phyloP scores from a whole-genome alignment of 1,140 invertebrate species.

The Drosophila orena region DNA sequence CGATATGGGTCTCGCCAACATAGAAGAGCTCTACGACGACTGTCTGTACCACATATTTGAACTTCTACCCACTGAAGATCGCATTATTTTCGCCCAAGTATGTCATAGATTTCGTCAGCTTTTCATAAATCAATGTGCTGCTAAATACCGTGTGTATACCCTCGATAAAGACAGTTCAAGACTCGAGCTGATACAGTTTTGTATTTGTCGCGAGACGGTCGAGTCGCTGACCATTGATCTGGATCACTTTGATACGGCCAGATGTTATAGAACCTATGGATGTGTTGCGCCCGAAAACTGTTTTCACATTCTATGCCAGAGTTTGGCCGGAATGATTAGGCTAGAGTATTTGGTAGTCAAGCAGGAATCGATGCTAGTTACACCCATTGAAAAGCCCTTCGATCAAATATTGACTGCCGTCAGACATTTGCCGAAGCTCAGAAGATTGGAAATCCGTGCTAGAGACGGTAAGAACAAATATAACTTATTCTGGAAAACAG shows the following conservation, averaged over 20 bases:
- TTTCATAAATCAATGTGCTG: conserved; percentile 7
- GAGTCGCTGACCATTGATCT: conserved; percentile 44
- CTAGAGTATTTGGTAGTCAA: conserved; percentile 33
- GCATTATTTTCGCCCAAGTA: conserved; percentile 43
- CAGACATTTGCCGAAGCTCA: conserved; percentile 17
- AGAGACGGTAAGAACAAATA: conserved; percentile 31
- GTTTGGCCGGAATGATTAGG: conserved; percentile 35
- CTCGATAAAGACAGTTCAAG: conserved; percentile 10
- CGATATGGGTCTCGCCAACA: conserved; percentile 35
- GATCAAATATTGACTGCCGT: conserved; percentile 42
- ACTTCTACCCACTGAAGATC: conserved; percentile 26
- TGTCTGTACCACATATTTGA: conserved; percentile 46
- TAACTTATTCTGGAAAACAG: background rate
- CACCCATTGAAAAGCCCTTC: conserved; percentile 28
- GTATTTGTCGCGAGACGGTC: conserved; percentile 50
- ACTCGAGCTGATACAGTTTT: conserved; percentile 36
- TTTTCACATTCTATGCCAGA: conserved; percentile 28
- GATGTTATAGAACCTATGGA: background rate
- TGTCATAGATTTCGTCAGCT: conserved; percentile 54
- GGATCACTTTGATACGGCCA: conserved; percentile 30
- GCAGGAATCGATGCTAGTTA: conserved; percentile 2
- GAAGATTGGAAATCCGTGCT: conserved; percentile 29
- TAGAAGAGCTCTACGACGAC: conserved; percentile 50
- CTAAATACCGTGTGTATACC: conserved; percentile 26
- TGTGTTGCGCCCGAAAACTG: conserved; percentile 25